Evolutionary conservation across 2,797 vertebrate genomes (phyloP).

Genomic region (Sebastes reedi): DNA sequence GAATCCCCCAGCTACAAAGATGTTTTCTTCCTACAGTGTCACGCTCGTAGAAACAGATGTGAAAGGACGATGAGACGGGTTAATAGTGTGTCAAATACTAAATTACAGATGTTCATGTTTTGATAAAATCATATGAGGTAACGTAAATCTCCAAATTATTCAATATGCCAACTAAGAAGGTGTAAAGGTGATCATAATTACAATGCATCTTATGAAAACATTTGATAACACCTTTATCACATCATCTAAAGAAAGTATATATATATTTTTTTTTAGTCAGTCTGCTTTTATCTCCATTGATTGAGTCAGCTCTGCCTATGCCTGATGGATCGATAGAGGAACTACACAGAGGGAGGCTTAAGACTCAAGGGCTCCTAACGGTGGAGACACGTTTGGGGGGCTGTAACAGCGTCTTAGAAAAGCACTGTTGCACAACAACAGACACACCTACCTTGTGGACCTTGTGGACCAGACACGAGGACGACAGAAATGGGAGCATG

Average conservation of each 20-base stretch:
- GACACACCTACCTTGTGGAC: conserved; percentile 23
- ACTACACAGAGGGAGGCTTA: conserved; percentile 13
- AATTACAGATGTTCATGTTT: background rate
- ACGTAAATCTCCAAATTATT: background rate
- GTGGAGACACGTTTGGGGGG: conserved; percentile 43
- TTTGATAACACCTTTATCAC: background rate
- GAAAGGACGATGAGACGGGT: background rate
- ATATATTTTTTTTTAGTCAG: background rate
- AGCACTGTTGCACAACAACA: conserved; percentile 62
- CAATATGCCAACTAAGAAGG: background rate
- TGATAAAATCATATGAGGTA: background rate
- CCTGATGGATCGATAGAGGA: conserved; percentile 24
- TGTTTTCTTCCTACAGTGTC: background rate
- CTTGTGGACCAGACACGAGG: conserved; percentile 30
- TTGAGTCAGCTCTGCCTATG: conserved; percentile 8
- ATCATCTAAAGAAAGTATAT: background rate
- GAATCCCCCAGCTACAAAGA: background rate
- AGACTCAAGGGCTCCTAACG: background rate
- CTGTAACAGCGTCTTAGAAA: conserved; percentile 52
- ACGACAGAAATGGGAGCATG: background rate
- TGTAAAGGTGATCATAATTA: background rate
- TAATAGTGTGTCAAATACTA: background rate
- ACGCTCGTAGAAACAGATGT: background rate
- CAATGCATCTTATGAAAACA: background rate
- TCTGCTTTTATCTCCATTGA: background rate